These are phyloP conservation scores for Pachyuromys duprasi DNA, from an alignment of 2,797 vertebrate species.

Conservation along the genomic window DNA sequence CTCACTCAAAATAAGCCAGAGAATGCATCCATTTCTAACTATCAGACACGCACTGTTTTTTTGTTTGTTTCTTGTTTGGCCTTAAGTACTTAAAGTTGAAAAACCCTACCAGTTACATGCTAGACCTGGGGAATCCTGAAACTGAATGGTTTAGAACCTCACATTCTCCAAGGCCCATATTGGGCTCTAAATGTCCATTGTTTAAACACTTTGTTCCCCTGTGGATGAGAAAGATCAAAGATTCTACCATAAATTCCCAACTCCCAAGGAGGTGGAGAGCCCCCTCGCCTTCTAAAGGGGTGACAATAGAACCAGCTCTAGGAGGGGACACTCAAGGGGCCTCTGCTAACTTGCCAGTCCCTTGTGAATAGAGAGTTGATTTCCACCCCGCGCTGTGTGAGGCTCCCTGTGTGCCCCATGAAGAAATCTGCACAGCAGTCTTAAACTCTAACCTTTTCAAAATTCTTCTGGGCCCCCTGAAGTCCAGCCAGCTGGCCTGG, in stretches of 20 bases:
- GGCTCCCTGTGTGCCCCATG: constrained; percentile 23
- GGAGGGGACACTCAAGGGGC: constrained; percentile 23
- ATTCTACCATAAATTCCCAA: neutral
- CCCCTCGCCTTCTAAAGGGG: neutral
- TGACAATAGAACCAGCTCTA: constrained; percentile 18
- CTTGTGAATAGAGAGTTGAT: constrained; percentile 62
- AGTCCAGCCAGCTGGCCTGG: constrained; percentile 73
- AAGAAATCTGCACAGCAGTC: constrained; percentile 37
- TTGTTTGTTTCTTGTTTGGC: neutral
- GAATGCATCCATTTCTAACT: neutral
- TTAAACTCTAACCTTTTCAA: constrained; percentile 78
- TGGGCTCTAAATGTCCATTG: neutral
- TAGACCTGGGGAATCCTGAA: neutral
- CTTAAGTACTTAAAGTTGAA: neutral
- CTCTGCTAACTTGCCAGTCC: constrained; percentile 11
- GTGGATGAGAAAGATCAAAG: constrained; percentile 49
- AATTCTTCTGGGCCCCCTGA: constrained; percentile 71
- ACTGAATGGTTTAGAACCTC: neutral
- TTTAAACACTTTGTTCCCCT: neutral
- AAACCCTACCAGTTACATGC: neutral
- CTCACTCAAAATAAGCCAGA: constrained; percentile 49
- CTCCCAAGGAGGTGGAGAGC: neutral
- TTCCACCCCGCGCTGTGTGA: constrained; percentile 44
- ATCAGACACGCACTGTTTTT: neutral
- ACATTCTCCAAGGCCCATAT: neutral